Conservation (phyloP, 1,140 invertebrate species). For the Aradophagus sp. region DNA sequence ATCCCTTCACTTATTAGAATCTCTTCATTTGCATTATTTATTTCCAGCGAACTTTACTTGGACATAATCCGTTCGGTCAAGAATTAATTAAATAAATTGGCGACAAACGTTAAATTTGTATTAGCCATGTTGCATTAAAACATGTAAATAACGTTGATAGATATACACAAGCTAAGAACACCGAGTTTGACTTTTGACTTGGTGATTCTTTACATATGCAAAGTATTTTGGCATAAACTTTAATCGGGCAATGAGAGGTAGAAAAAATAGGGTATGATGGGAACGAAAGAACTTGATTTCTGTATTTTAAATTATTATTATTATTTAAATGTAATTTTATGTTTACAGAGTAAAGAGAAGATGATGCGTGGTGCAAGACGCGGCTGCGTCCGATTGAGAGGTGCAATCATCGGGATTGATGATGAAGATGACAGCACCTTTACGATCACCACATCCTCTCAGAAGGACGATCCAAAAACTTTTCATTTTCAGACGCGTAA, state of each 20-base stretch:
- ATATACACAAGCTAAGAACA: conserved; percentile 27
- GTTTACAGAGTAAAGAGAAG: conserved; percentile 96
- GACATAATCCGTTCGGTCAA: too few relatives aligned
- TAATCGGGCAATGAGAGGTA: too few relatives aligned
- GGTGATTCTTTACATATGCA: conserved; percentile 40
- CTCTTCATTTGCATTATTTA: too few relatives aligned
- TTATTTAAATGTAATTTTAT: too few relatives aligned
- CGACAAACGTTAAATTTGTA: conserved; percentile 11
- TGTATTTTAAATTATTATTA: too few relatives aligned
- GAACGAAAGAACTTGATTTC: too few relatives aligned
- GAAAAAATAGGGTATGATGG: too few relatives aligned
- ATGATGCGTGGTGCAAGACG: conserved; percentile 97
- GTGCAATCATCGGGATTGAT: conserved; percentile 98
- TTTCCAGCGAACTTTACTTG: too few relatives aligned
- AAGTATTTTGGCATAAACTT: too few relatives aligned
- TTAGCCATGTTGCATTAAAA: conserved; percentile 28
- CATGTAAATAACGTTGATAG: conserved; percentile 16
- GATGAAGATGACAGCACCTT: conserved; percentile 99
- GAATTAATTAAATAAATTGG: conserved; percentile 13
- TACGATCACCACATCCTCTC: conserved; percentile 91
- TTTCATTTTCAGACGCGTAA: conserved; percentile 98
- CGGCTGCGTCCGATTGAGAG: conserved; percentile 94
- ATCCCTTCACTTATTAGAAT: too few relatives aligned
- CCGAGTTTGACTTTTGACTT: conserved; percentile 53
- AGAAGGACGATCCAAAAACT: conserved; percentile 90